A percentile compares a stretch with the other conserved stretches of the same genome.
phyloP scores from a whole-genome alignment of 2,888 invertebrate genomes.

The Microctonus hyperodae region DNA sequence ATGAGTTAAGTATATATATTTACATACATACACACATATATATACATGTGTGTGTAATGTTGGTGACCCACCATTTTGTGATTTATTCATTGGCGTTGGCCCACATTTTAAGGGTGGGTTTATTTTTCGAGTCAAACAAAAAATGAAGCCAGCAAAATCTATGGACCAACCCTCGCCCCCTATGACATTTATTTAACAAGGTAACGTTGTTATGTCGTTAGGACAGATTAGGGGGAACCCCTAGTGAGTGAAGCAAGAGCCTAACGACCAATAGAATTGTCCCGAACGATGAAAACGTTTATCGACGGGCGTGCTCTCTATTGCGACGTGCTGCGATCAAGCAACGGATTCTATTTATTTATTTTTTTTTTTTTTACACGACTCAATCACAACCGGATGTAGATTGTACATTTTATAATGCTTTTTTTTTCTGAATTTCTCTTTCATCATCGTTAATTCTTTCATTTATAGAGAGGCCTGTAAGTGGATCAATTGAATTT shows the following conservation, averaged over 20 bases:
- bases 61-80: conserved; percentile 53
- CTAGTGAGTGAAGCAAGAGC: conserved; percentile 45
- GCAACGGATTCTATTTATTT: conserved; percentile 18
- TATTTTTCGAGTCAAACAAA: conserved; percentile 38
- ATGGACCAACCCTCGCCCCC: conserved; percentile 47
- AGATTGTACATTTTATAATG: not conserved
- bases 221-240: conserved; percentile 54
- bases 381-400: not conserved
- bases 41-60: conserved; percentile 9
- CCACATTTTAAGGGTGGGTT: conserved; percentile 54
- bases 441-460: not conserved
- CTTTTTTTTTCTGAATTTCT: not conserved
- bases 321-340: conserved; percentile 5
- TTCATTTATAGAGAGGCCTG: not conserved
- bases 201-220: conserved; percentile 58
- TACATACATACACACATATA: too few relatives aligned
- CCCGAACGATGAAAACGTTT: conserved; percentile 45
- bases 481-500: conserved; percentile 12
- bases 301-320: conserved; percentile 28
- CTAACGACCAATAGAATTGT: conserved; percentile 58
- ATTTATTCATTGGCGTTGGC: conserved; percentile 46
- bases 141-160: conserved; percentile 38
- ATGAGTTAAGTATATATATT: not conserved
- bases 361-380: not conserved
- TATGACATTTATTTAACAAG: conserved; percentile 60